These are phyloP conservation scores for Strix aluco DNA, from an alignment of 2,113 vertebrate species.

Conservation along the genomic window DNA sequence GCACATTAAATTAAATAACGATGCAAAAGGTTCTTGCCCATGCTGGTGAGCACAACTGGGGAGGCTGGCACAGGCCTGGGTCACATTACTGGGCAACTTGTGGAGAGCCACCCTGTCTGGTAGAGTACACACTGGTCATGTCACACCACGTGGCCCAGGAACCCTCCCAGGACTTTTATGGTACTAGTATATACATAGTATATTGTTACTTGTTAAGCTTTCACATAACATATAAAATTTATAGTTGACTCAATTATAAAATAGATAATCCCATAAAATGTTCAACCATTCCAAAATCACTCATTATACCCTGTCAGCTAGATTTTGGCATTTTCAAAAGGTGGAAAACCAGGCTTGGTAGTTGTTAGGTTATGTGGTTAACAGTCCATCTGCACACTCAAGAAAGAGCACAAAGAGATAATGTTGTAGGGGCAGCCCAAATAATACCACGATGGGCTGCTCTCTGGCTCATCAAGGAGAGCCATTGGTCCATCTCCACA, in stretches of 20 bases:
- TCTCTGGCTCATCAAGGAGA: not conserved
- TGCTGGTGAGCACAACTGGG: rapidly evolving
- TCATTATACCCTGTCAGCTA: not conserved
- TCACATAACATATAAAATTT: rapidly evolving
- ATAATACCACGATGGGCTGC: not conserved
- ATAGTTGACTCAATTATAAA: not conserved
- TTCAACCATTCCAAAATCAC: not conserved
- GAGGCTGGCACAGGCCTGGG: not conserved
- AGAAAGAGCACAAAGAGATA: not conserved
- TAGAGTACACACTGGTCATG: not conserved
- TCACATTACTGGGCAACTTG: not conserved
- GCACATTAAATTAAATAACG: not conserved
- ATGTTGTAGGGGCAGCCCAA: not conserved
- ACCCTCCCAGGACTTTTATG: not conserved
- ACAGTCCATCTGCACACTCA: not conserved
- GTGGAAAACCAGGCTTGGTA: not conserved
- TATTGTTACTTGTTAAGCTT: not conserved
- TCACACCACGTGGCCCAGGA: not conserved
- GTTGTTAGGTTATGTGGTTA: not conserved
- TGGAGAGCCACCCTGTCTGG: not conserved
- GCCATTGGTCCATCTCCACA: not conserved
- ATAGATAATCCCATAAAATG: not conserved
- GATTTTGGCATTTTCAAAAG: not conserved
- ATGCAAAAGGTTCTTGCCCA: not conserved
- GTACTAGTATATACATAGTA: rapidly evolving